Conservation (phyloP, 2,797 vertebrate species). For the Picus viridis region DNA sequence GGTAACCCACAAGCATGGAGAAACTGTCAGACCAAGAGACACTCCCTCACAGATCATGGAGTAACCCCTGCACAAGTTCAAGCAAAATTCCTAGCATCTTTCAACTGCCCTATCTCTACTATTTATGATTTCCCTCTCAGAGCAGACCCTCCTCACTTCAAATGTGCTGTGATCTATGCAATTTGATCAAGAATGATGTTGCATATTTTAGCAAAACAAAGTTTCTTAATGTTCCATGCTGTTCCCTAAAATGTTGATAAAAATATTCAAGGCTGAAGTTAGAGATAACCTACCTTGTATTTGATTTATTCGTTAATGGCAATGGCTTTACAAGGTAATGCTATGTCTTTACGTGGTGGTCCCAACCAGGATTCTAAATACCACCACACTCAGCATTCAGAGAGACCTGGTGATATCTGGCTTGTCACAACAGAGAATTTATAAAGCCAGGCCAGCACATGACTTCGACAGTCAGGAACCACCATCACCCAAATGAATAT, state of each 20-base stretch:
- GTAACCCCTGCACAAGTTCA: background rate
- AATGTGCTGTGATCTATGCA: background rate
- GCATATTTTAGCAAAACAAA: background rate
- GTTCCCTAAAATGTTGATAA: background rate
- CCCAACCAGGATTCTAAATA: background rate
- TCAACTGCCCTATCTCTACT: background rate
- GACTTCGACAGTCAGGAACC: background rate
- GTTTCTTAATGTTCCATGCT: background rate
- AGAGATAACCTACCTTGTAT: background rate
- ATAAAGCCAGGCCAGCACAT: background rate
- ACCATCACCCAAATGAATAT: background rate
- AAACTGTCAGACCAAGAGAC: background rate
- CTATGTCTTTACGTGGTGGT: background rate
- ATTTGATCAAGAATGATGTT: background rate
- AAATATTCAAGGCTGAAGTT: background rate
- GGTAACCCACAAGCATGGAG: background rate
- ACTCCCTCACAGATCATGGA: background rate
- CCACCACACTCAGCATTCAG: background rate
- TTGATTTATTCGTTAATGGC: background rate
- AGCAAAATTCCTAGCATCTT: background rate
- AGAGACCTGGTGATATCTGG: background rate
- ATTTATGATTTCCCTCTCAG: background rate
- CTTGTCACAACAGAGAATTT: background rate
- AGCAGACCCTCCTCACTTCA: background rate
- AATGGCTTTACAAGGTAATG: background rate